Evolutionary conservation across 2,888 invertebrate species (phyloP), one percentile per base, ranked within the genome.

Genomic region (Spisula solida): DNA sequence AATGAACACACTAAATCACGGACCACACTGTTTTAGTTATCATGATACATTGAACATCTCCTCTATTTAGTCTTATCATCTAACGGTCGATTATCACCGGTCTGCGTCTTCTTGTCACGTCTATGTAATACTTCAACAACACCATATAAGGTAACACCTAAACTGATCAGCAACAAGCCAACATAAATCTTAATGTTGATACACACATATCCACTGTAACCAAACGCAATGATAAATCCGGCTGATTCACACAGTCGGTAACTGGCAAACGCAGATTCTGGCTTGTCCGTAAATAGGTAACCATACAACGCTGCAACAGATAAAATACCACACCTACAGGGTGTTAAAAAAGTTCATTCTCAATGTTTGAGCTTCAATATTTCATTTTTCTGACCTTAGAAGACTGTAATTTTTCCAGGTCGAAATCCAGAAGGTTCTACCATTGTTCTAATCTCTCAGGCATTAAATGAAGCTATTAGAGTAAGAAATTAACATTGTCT

Each of bases 191-290:
- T 98, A 0, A 97, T 97, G 84, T 97, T 97, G 0, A 98, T 98
- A 95, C 98, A 98, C 5, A 98, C 96, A 95, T 98, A 98, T 0
- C 98, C 98, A 75, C 98, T 98, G 87, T 98, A 98, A 0, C 98
- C 97, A 94, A 98, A 99, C 0, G 98, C 98, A 85, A 99, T 97
- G 20, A 98, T 98, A 88, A 99, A 98, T 83, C 99, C 99, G 0
- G 98, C 97, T 0, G 98, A 98, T 96, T 99, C 99, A 98, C 98
- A 99, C 82, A 99, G 84, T 29, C 92, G 89, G 88, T 93, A 93
- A 80, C 92, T 92, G 10, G 92, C 91, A 56, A 93, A 93, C 0
- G 93, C 93, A 18, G 93, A 81, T 31, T 93, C 93, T 0, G 93
- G 88, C 12, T 92, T 91, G 16, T 92, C 89, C 1, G 90, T 89